Percentiles rank a stretch among this genome's conserved stretches.
phyloP scores from a whole-genome alignment of 2,113 vertebrate species.

The Rhabdornis inornatus region DNA sequence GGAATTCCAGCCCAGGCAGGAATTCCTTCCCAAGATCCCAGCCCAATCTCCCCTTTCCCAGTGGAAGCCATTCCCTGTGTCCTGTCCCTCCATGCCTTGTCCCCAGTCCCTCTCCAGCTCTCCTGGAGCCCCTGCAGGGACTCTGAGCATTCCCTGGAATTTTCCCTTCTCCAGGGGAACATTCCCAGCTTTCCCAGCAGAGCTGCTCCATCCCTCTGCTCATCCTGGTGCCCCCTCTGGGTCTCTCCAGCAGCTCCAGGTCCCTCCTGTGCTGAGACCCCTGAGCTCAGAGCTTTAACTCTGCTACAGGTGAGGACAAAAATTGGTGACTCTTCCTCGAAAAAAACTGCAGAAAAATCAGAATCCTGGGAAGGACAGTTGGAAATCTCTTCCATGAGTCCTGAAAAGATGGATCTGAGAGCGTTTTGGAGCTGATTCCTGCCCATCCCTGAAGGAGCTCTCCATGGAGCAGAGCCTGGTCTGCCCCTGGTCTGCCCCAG shows the following conservation, averaged over 20 bases:
- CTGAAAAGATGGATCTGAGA: background rate
- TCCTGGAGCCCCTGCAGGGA: background rate
- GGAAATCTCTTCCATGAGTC: background rate
- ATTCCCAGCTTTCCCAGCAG: background rate
- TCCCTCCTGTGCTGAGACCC: background rate
- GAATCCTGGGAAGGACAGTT: background rate
- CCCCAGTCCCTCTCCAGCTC: background rate
- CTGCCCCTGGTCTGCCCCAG: background rate
- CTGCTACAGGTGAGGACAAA: background rate
- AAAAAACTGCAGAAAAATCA: background rate
- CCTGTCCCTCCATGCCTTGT: background rate
- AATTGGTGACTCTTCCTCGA: background rate
- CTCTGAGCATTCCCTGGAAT: too few relatives aligned
- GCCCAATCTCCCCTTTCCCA: background rate
- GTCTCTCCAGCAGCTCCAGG: background rate
- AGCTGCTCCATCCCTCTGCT: background rate
- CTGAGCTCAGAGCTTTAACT: background rate
- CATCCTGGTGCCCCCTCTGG: background rate
- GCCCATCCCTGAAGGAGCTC: background rate
- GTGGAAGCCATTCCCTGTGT: background rate
- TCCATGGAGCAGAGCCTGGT: background rate
- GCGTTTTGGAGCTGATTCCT: fast-evolving
- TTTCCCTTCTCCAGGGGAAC: background rate
- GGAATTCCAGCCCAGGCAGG: fast-evolving
- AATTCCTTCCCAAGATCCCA: background rate